A percentile compares a stretch with the other conserved stretches of the same genome.
Evolutionary conservation across 2,113 vertebrate genomes (phyloP).

Genomic region (Spermophilus dauricus): DNA sequence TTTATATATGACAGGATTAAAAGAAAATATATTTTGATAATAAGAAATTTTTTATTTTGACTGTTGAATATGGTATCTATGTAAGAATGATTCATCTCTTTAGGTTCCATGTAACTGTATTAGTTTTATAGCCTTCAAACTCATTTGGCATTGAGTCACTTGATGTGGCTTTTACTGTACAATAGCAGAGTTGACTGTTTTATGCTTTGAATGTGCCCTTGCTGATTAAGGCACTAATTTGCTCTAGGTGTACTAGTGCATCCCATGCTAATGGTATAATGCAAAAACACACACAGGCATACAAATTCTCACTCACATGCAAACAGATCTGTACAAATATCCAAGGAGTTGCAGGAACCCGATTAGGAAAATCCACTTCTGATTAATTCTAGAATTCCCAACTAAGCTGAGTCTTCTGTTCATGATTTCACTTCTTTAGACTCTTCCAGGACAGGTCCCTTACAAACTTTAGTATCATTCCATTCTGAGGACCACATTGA

Average conservation of each 20-base stretch:
- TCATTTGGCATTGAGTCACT: constrained; percentile 7
- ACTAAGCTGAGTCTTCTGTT: neutral
- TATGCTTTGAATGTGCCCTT: constrained; percentile 22
- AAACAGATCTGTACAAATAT: neutral
- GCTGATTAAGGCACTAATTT: neutral
- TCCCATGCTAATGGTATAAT: neutral
- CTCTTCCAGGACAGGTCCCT: neutral
- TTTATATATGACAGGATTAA: neutral
- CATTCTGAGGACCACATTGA: neutral
- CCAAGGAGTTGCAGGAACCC: neutral
- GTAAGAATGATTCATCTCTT: neutral
- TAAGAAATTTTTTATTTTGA: neutral
- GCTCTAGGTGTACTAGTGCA: too few relatives aligned
- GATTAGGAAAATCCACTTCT: neutral
- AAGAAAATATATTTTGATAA: constrained; percentile 33
- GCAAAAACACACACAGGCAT: neutral
- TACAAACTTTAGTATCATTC: neutral
- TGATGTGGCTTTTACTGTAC: neutral
- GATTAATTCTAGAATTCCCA: constrained; percentile 12
- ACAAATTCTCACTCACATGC: neutral
- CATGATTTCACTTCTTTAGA: neutral
- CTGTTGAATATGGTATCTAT: neutral
- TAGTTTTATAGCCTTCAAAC: constrained; percentile 23
- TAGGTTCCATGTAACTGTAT: neutral
- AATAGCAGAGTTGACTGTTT: neutral